Evolutionary conservation across 2,888 invertebrate genomes (phyloP), one percentile per base, ranked within the genome.

Genomic region (Temnothorax rugatulus): DNA sequence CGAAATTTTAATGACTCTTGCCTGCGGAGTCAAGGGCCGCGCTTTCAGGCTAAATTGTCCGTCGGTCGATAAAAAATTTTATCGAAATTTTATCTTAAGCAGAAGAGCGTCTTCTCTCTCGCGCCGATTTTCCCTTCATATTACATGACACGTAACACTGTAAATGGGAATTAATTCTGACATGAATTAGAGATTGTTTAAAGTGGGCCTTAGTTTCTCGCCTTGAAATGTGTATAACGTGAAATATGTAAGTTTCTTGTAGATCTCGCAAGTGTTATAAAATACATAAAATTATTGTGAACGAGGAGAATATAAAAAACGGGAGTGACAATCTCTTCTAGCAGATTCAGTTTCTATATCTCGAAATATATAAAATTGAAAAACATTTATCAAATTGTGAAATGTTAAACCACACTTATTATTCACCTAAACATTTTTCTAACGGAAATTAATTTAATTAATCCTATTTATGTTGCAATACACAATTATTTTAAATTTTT

Each of bases 1-100:
- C 34, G 73, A 71, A 54, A 77, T 52, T 71, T 77, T 77, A 69
- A 77, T 41, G 77, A 71, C 25, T 47, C 41, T n/a, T 8, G n/a
- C 15, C 5, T 15, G 41, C 34, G 4, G 13, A 41, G 21, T n/a
- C 15, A 61, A 76, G 71, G 50, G 13, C 18, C 47, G 29, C 75
- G n/a, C 41, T 54, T 54, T 29, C 18, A 7, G 3, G 1, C 34
- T 47, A 21, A 66, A 50, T 76, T 34, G 50, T 38, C 15, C 7
- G 18, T 21, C 5, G n/a, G 1, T 61, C n/a, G 61, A 63, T 38
- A 18, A 47, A 47, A 47, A 52, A 54, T 71, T 52, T 9, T n/a
- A 57, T 11, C 29, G 15, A 57, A 29, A 29, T 29, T 29, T 29
- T 29, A 18, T 66, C 21, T 64, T 21, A 11, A 38, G 2, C 63